Percentiles rank a stretch among this genome's conserved stretches.
Evolutionary conservation across 92 coral and sea anemone genomes (phyloP).

Genomic region (Bergia puertoricense): DNA sequence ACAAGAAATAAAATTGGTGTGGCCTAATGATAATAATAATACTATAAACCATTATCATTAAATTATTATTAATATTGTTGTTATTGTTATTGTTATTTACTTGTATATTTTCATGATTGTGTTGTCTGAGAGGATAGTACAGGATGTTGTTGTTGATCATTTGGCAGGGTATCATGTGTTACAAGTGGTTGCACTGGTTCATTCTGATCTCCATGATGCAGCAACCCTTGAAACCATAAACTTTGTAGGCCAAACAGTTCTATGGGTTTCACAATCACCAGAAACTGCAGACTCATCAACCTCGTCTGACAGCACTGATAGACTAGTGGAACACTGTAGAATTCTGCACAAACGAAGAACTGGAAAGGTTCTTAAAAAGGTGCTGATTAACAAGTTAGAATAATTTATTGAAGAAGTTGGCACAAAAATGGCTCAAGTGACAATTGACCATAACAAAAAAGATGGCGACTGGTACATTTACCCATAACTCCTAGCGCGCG

Average conservation of each 20-base stretch:
- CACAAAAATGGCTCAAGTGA: too few species aligned
- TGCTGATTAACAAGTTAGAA: neutral
- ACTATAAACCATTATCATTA: too few species aligned
- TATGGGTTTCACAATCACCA: constrained; percentile 2
- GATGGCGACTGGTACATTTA: too few species aligned
- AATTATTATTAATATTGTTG: too few species aligned
- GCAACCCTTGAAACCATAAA: constrained; percentile 18
- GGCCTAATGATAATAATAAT: too few species aligned
- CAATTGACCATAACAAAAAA: too few species aligned
- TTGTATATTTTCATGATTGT: neutral
- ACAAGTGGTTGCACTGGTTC: constrained; percentile 19
- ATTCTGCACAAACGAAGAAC: constrained; percentile 40
- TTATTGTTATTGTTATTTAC: neutral
- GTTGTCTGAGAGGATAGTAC: neutral
- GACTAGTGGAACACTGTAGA: constrained; percentile 13
- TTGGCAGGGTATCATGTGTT: constrained; percentile 22
- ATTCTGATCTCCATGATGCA: constrained; percentile 36
- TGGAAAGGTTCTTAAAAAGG: constrained; percentile 41
- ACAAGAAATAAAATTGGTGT: too few species aligned
- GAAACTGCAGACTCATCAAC: neutral
- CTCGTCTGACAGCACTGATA: neutral
- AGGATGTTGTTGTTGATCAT: neutral
- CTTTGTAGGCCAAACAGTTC: constrained; percentile 34
- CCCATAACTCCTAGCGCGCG: too few species aligned
- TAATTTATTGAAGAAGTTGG: too few species aligned